Conservation (phyloP, 2,113 vertebrate species). For the Aegithalos caudatus region DNA sequence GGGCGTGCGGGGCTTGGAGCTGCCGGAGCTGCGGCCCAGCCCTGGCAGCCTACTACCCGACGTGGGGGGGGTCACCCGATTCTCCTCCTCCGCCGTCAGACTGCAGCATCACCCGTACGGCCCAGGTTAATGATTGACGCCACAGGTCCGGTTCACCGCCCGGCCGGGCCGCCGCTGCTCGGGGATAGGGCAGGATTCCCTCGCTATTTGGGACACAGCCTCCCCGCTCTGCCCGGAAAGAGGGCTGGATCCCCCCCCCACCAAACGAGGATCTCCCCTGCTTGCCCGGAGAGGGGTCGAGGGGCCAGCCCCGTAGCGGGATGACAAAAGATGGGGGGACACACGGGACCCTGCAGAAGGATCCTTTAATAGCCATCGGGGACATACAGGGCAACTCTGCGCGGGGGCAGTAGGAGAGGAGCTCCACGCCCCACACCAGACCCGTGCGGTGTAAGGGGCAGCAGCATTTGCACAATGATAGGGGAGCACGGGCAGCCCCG, state of each 20-base stretch:
- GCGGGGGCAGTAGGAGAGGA: background rate
- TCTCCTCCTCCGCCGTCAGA: background rate
- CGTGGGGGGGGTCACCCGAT: no score
- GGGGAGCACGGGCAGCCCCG: background rate
- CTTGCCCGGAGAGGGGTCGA: no score
- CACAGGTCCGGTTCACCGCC: background rate
- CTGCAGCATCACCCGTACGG: background rate
- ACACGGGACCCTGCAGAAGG: conserved; percentile 25
- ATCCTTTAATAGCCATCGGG: conserved; percentile 72
- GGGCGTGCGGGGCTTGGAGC: background rate
- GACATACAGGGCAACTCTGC: background rate
- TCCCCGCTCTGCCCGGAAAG: background rate
- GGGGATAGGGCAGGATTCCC: background rate
- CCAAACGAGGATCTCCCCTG: no score
- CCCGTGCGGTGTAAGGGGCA: background rate
- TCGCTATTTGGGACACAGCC: background rate
- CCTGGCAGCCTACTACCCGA: background rate
- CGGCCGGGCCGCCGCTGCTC: background rate
- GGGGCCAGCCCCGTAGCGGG: background rate
- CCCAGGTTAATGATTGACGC: background rate
- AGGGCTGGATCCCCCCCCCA: no score
- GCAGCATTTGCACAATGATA: conserved; percentile 25
- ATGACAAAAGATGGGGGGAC: background rate
- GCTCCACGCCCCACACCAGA: background rate
- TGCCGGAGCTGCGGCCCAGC: background rate